These are phyloP conservation scores for Amiota mariae DNA, from an alignment of 2,888 invertebrate genomes.

Conservation along the genomic window DNA sequence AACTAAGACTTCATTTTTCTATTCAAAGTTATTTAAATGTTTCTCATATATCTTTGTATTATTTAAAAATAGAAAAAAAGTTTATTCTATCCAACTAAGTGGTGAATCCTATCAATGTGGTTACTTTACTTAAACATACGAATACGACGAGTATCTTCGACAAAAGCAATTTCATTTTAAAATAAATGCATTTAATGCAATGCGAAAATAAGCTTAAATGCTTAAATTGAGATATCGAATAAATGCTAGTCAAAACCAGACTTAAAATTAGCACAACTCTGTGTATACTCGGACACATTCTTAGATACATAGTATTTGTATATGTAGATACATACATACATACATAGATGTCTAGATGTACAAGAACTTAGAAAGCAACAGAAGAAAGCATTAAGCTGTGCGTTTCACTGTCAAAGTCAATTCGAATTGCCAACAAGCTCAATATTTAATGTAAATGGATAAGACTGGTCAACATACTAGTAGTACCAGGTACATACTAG, in stretches of 20 bases:
- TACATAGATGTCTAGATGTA: neutral
- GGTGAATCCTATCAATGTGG: too few relatives aligned
- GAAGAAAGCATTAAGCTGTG: slow-evolving; percentile 12
- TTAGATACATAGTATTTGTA: neutral
- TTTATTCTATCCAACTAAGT: too few relatives aligned
- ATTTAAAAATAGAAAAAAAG: too few relatives aligned
- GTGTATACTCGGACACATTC: too few relatives aligned
- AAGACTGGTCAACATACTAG: too few relatives aligned
- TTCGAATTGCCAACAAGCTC: slow-evolving; percentile 8
- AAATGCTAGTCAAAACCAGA: neutral
- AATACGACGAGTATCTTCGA: too few relatives aligned
- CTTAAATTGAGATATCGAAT: neutral
- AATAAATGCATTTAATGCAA: neutral
- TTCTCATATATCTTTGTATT: too few relatives aligned
- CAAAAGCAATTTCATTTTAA: neutral
- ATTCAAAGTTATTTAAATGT: too few relatives aligned
- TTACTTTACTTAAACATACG: too few relatives aligned
- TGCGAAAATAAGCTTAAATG: slow-evolving; percentile 8
- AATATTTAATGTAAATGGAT: neutral
- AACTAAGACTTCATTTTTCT: slow-evolving; percentile 40
- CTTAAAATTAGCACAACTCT: too few relatives aligned
- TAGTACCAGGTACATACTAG: too few relatives aligned
- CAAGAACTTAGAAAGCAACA: neutral
- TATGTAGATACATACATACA: neutral
- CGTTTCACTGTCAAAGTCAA: slow-evolving; percentile 18